Evolutionary conservation across 1,140 invertebrate species (phyloP).

Genomic region (Oryctes rhinoceros): DNA sequence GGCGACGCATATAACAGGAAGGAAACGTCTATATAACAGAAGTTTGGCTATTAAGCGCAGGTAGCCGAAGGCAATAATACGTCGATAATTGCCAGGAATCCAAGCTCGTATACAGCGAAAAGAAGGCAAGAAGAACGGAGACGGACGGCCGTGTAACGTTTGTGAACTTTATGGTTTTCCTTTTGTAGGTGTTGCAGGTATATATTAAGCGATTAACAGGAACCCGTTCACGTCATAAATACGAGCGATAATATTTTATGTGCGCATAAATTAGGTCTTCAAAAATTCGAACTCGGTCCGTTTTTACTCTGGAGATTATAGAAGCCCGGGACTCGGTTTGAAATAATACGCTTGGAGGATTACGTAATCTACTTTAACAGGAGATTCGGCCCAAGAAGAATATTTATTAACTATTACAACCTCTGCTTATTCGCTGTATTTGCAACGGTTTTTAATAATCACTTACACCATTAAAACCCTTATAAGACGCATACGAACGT

Average conservation of each 20-base stretch:
- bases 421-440: no score
- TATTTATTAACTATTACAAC: no score
- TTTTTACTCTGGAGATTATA: neutral
- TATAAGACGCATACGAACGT: no score
- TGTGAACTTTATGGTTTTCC: neutral
- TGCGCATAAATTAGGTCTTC: neutral
- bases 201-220: constrained; percentile 19
- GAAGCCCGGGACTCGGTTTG: no score
- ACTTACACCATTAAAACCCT: no score
- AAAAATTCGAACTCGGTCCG: neutral
- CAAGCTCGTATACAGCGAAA: neutral
- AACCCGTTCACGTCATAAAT: neutral
- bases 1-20: constrained; percentile 20
- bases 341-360: no score
- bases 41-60: constrained; percentile 18
- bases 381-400: no score
- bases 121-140: neutral
- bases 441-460: no score
- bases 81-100: constrained; percentile 22
- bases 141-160: neutral
- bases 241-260: constrained; percentile 2
- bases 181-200: neutral
- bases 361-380: no score
- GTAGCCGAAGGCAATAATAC: neutral
- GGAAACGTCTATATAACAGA: constrained; percentile 27